A percentile compares a stretch with the other conserved stretches of the same genome.
Evolutionary conservation across 2,888 invertebrate species (phyloP).

Genomic region (Psococerastis gibbosa): DNA sequence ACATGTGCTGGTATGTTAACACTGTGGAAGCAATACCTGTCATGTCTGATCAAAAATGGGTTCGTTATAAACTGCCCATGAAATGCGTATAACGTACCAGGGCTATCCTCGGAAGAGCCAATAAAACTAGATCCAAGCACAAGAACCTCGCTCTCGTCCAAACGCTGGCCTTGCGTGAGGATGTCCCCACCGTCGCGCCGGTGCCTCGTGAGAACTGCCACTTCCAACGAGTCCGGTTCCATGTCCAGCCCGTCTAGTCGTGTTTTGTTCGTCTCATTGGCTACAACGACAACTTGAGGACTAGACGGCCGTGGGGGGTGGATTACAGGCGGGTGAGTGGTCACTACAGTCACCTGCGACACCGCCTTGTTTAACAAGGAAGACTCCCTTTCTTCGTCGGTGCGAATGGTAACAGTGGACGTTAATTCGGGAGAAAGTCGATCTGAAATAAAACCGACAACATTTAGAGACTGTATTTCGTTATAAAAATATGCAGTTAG

Average conservation of each 20-base stretch:
- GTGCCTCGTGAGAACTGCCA: conserved; percentile 23
- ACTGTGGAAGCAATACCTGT: no score
- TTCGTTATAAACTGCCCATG: no score
- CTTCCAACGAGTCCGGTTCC: conserved; percentile 44
- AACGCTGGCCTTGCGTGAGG: conserved; percentile 33
- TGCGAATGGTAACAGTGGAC: background rate
- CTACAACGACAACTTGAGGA: conserved; percentile 59
- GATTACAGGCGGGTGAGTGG: conserved; percentile 57
- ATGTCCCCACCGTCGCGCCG: background rate
- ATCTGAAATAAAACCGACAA: no score
- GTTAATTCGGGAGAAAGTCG: background rate
- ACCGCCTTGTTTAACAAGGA: background rate
- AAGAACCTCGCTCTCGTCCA: conserved; percentile 73
- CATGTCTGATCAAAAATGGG: no score
- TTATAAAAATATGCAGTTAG: no score
- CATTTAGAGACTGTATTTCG: no score
- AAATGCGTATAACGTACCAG: no score
- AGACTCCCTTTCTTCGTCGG: background rate
- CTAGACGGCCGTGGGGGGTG: conserved; percentile 16
- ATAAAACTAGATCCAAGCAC: conserved; percentile 54
- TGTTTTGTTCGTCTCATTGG: conserved; percentile 55
- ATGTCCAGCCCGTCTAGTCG: conserved; percentile 31
- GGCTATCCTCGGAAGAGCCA: conserved; percentile 16
- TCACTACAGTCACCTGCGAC: conserved; percentile 48
- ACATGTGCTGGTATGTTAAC: no score